Evolutionary conservation across 2,797 vertebrate genomes (phyloP).

Genomic region (Halcyon badia): DNA sequence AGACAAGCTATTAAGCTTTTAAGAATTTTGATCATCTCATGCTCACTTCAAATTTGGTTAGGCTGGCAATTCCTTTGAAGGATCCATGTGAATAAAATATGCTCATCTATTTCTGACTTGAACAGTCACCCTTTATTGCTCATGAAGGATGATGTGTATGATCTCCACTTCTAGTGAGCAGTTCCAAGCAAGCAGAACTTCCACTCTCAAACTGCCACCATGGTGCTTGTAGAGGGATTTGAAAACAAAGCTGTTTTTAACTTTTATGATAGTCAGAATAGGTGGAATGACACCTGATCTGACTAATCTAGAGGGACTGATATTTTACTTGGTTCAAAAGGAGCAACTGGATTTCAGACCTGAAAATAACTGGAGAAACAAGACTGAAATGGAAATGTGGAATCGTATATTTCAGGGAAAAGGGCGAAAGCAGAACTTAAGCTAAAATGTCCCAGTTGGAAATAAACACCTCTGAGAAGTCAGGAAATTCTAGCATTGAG

Average conservation of each 20-base stretch:
- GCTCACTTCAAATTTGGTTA: background rate
- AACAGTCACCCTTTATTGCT: background rate
- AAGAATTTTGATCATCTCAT: background rate
- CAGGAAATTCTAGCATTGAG: background rate
- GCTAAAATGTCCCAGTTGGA: background rate
- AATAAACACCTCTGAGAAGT: background rate
- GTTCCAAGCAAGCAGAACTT: background rate
- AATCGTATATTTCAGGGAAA: background rate
- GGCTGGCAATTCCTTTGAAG: background rate
- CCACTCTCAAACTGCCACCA: background rate
- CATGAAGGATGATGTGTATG: fast-evolving
- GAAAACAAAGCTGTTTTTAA: background rate
- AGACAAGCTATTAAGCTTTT: background rate
- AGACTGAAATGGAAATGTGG: background rate
- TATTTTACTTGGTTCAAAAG: background rate
- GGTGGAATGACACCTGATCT: background rate
- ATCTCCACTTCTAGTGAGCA: background rate
- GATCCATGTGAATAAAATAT: background rate
- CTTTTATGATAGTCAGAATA: background rate
- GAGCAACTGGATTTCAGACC: background rate
- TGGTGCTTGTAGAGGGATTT: background rate
- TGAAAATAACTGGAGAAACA: background rate
- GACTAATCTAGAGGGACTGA: background rate
- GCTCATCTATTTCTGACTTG: background rate
- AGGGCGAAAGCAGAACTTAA: no score